Percentiles rank a stretch among this genome's conserved stretches.
Evolutionary conservation across 2,797 vertebrate genomes (phyloP).

Genomic region (Tympanoctomys barrerae): DNA sequence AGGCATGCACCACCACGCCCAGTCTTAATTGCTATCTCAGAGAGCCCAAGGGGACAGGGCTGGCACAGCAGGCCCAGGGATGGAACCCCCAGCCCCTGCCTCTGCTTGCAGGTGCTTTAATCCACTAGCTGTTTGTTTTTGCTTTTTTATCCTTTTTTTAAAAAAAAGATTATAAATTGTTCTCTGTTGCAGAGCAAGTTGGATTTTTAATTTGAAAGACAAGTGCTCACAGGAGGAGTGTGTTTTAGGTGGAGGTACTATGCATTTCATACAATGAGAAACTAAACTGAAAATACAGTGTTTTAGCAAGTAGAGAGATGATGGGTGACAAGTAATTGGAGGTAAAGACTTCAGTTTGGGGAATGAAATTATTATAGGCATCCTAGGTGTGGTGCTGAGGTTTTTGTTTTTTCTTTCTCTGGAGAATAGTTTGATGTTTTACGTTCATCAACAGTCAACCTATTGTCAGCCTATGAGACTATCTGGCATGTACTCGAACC

Average conservation of each 20-base stretch:
- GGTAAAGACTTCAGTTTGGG: constrained; percentile 19
- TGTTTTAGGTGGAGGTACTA: constrained; percentile 2
- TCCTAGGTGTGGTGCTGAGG: background rate
- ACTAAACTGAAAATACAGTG: constrained; percentile 34
- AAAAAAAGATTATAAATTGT: background rate
- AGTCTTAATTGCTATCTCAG: too few species aligned
- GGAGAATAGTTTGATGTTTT: constrained; percentile 24
- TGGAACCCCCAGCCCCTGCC: too few species aligned
- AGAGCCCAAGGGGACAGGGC: too few species aligned
- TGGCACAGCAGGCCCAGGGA: too few species aligned
- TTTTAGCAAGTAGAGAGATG: constrained; percentile 9
- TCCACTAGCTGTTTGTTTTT: too few species aligned
- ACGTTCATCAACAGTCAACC: background rate
- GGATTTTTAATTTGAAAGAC: constrained; percentile 42
- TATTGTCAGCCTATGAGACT: background rate
- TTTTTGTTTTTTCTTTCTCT: background rate
- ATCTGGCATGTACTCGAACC: background rate
- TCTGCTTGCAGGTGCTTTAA: too few species aligned
- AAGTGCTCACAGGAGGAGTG: background rate
- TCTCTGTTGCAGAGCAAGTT: constrained; percentile 11
- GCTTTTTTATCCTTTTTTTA: too few species aligned
- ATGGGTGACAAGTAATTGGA: background rate
- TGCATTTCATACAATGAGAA: constrained; percentile 28
- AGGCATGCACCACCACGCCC: too few species aligned
- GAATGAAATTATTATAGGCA: background rate